Conservation (phyloP, 1,140 invertebrate genomes). For the Coboldia fuscipes region DNA sequence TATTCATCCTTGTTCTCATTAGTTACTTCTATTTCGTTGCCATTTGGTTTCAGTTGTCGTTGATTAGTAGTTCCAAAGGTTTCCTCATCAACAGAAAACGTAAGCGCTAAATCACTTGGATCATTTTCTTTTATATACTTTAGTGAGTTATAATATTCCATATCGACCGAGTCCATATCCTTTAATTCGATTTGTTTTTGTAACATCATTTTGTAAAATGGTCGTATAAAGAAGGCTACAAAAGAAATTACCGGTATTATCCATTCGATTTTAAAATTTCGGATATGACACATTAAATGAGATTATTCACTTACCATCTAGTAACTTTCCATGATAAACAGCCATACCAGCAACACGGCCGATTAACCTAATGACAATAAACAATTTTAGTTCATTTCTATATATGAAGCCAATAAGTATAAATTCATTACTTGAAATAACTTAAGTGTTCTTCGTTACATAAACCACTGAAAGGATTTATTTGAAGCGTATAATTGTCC, state of each 20-base stretch:
- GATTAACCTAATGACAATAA: conserved; percentile 42
- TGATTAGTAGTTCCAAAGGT: conserved; percentile 86
- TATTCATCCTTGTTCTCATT: conserved; percentile 95
- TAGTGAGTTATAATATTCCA: conserved; percentile 95
- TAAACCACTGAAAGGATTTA: conserved; percentile 90
- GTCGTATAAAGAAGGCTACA: conserved; percentile 93
- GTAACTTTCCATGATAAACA: conserved; percentile 91
- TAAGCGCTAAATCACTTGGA: conserved; percentile 80
- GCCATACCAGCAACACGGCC: conserved; percentile 96
- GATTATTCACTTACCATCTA: conserved; percentile 53
- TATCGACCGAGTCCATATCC: conserved; percentile 97
- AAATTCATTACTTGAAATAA: conserved; percentile 61
- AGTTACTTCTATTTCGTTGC: conserved; percentile 75
- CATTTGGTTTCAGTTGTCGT: conserved; percentile 76
- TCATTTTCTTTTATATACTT: conserved; percentile 71
- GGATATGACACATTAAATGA: not conserved
- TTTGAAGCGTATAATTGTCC: conserved; percentile 99
- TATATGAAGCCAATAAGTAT: not conserved
- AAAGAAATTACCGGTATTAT: conserved; percentile 5
- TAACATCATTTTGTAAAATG: conserved; percentile 99
- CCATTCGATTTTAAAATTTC: too few species aligned
- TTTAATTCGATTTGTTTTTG: conserved; percentile 81
- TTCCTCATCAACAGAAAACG: conserved; percentile 91
- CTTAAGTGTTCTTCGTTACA: conserved; percentile 94
- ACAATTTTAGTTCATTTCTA: too few species aligned